Conservation (phyloP, 1,140 invertebrate genomes). For the Apis cerana region DNA sequence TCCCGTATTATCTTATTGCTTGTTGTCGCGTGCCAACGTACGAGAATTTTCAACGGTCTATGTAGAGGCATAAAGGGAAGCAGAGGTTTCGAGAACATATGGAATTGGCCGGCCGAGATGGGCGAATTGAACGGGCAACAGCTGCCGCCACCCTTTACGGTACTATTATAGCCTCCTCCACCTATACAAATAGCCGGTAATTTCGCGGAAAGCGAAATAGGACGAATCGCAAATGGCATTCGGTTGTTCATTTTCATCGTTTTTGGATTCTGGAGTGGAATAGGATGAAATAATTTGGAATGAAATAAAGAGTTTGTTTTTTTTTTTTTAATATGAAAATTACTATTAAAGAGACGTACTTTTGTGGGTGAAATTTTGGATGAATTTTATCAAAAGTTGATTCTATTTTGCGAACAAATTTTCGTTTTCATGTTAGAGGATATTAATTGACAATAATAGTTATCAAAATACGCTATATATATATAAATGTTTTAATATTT, state of each 20-base stretch:
- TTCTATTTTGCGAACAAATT: no score
- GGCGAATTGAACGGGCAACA: conserved; percentile 43
- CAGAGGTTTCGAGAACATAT: conserved; percentile 34
- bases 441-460: no score
- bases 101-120: conserved; percentile 35
- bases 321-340: no score
- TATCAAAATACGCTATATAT: no score
- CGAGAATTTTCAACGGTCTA: conserved; percentile 48
- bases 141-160: conserved; percentile 21
- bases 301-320: no score
- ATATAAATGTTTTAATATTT: no score
- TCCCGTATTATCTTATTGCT: conserved; percentile 38
- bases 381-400: no score
- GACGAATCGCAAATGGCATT: neutral
- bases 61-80: conserved; percentile 18
- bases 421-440: no score
- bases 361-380: no score
- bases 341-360: no score
- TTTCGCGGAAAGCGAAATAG: conserved; percentile 20
- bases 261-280: neutral
- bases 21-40: conserved; percentile 40
- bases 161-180: conserved; percentile 30
- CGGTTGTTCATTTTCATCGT: neutral
- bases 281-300: no score
- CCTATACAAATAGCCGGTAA: conserved; percentile 39